phyloP scores from a whole-genome alignment of 2,113 vertebrate genomes.

The Centropus bengalensis region DNA sequence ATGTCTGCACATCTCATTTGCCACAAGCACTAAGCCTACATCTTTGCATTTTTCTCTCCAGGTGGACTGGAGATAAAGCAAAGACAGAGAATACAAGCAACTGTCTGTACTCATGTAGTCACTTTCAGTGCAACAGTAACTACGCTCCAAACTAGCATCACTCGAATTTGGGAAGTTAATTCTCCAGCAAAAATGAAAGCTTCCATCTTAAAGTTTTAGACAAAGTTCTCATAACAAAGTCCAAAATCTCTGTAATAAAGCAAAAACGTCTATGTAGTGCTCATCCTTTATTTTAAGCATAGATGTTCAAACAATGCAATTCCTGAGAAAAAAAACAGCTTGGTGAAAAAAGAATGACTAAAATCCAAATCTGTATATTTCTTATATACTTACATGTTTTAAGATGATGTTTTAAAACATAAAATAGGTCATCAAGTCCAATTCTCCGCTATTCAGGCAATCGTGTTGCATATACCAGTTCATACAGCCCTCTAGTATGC shows the following conservation, averaged over 20 bases:
- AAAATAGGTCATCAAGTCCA: neutral
- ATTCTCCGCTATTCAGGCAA: neutral
- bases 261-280: neutral
- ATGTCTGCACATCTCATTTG: neutral
- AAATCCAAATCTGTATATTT: neutral
- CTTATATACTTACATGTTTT: neutral
- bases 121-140: neutral
- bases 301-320: neutral
- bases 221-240: neutral
- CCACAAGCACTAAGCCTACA: neutral
- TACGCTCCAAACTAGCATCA: neutral
- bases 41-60: neutral
- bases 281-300: neutral
- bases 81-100: neutral
- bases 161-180: neutral
- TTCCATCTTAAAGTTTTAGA: neutral
- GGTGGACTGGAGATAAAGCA: neutral
- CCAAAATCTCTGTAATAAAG: neutral
- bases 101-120: too few species aligned
- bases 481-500: neutral
- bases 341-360: neutral
- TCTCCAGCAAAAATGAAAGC: neutral
- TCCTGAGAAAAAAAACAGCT: neutral
- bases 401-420: neutral
- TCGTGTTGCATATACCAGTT: neutral